Evolutionary conservation across 2,797 vertebrate species (phyloP).

Genomic region (Myioborus miniatus): DNA sequence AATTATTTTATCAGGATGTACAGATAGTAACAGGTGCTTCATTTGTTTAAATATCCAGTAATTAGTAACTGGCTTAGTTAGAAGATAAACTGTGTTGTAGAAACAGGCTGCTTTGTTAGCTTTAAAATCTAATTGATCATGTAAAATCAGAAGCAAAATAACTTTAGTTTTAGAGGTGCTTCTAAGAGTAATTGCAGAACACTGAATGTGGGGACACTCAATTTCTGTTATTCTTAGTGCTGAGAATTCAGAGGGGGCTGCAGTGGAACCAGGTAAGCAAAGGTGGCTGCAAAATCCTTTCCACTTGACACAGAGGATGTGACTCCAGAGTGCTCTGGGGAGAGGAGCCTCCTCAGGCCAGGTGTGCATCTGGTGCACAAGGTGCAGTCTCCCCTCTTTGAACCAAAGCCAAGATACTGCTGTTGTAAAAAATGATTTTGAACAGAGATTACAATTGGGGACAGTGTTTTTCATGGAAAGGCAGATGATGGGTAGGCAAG

Average conservation of each 20-base stretch:
- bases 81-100: neutral
- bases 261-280: neutral
- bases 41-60: slow-evolving; percentile 35
- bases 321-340: neutral
- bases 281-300: neutral
- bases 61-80: slow-evolving; percentile 4
- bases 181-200: neutral
- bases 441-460: accelerated
- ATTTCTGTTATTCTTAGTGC: neutral
- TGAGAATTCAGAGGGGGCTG: neutral
- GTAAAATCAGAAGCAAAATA: neutral
- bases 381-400: neutral
- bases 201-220: neutral
- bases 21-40: slow-evolving; percentile 7
- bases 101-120: neutral
- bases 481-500: neutral
- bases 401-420: neutral
- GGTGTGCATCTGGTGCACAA: neutral
- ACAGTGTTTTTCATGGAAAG: neutral
- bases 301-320: neutral
- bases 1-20: neutral
- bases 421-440: neutral
- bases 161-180: neutral
- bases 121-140: neutral
- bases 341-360: neutral